Conservation (phyloP, 1,140 invertebrate species). For the Habropoda laboriosa region DNA sequence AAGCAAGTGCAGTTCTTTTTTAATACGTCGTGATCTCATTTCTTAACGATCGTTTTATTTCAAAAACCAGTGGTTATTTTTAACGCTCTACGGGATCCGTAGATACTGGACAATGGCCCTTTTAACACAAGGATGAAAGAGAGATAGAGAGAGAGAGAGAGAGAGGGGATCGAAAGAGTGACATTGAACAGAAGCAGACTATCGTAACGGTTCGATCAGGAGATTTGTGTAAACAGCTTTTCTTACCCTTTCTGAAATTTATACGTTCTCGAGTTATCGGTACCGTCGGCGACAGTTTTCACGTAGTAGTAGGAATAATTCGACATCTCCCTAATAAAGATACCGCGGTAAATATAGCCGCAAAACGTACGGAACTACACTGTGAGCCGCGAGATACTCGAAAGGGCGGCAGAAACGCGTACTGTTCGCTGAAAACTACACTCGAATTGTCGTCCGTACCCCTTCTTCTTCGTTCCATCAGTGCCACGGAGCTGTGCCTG, state of each 20-base stretch:
- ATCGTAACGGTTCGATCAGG: neutral
- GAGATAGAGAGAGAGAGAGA: too few relatives aligned
- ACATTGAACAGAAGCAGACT: neutral
- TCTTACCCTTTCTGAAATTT: slow-evolving; percentile 74
- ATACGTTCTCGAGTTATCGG: slow-evolving; percentile 60
- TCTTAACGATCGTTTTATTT: neutral
- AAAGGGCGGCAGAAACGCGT: slow-evolving; percentile 25
- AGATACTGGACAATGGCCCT: neutral
- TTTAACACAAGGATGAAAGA: neutral
- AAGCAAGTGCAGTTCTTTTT: neutral
- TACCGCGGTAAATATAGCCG: slow-evolving; percentile 22
- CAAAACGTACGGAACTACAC: neutral
- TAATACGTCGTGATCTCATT: neutral
- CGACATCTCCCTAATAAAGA: slow-evolving; percentile 55
- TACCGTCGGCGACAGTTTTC: slow-evolving; percentile 61
- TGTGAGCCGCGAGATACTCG: neutral
- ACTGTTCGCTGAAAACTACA: slow-evolving; percentile 40
- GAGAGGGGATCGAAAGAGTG: neutral
- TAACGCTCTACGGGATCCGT: neutral
- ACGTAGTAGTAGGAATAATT: slow-evolving; percentile 75
- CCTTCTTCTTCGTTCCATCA: slow-evolving; percentile 41
- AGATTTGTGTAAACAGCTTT: neutral
- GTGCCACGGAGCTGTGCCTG: neutral
- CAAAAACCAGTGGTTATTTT: neutral
- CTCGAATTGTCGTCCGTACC: slow-evolving; percentile 46